Percentiles rank a stretch among this genome's conserved stretches.
Conservation (phyloP, 2,888 invertebrate genomes). For the Spodoptera picta region DNA sequence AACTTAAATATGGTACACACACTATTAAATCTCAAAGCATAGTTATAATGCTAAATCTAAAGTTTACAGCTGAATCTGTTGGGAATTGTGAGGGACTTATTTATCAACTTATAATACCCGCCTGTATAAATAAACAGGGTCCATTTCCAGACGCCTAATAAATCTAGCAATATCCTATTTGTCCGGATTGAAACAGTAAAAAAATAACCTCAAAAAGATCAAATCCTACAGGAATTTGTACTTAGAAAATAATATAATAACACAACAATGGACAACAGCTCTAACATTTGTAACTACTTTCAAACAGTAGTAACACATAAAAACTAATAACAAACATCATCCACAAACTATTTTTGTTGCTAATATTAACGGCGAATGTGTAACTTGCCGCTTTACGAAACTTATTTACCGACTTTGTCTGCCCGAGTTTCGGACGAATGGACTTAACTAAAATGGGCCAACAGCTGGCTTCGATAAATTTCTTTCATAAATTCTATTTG, state of each 20-base stretch:
- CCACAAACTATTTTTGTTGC: slow-evolving; percentile 35
- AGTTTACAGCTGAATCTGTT: too few species aligned
- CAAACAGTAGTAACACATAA: slow-evolving; percentile 14
- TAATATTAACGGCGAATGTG: slow-evolving; percentile 37
- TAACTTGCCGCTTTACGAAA: slow-evolving; percentile 51
- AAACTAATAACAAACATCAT: slow-evolving; percentile 44
- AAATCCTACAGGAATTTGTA: slow-evolving; percentile 6
- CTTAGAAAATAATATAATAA: not conserved
- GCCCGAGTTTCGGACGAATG: slow-evolving; percentile 45
- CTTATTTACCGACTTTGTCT: slow-evolving; percentile 55
- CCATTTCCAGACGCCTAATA: slow-evolving; percentile 5
- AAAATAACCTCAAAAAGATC: not conserved
- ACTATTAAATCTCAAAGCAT: too few species aligned
- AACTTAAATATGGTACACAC: too few species aligned
- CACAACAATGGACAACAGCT: not conserved
- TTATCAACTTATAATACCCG: not conserved
- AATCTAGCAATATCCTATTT: slow-evolving; percentile 8
- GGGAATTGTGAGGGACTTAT: not conserved
- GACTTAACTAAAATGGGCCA: slow-evolving; percentile 45
- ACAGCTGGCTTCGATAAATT: slow-evolving; percentile 49
- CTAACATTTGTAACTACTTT: slow-evolving; percentile 5
- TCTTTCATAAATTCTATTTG: slow-evolving; percentile 37
- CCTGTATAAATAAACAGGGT: slow-evolving; percentile 6
- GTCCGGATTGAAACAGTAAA: too few species aligned
- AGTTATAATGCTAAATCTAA: too few species aligned